A percentile compares a stretch with the other conserved stretches of the same genome.
These are phyloP conservation scores for Poecilus cupreus DNA, from an alignment of 2,888 invertebrate species.

Conservation along the genomic window DNA sequence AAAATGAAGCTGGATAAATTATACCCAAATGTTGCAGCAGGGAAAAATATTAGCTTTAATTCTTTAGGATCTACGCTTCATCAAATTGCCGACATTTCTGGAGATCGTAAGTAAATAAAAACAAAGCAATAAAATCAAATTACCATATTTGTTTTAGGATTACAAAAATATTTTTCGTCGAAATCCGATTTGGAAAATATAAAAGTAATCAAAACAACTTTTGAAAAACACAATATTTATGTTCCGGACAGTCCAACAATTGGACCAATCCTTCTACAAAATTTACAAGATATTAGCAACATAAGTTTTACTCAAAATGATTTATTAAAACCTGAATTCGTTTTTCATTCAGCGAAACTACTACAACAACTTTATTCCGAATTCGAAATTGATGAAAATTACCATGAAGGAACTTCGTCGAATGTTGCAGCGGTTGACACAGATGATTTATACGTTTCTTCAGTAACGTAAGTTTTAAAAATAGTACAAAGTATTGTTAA, in stretches of 20 bases:
- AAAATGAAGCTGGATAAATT: slow-evolving; percentile 70
- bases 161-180: slow-evolving; percentile 68
- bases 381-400: slow-evolving; percentile 66
- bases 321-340: slow-evolving; percentile 65
- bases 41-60: slow-evolving; percentile 72
- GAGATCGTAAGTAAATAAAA: slow-evolving; percentile 66
- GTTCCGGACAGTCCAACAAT: slow-evolving; percentile 68
- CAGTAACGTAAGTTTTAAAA: slow-evolving; percentile 77
- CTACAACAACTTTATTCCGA: slow-evolving; percentile 67
- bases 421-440: slow-evolving; percentile 81
- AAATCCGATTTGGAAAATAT: slow-evolving; percentile 65
- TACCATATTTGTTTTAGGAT: too few species aligned
- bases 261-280: slow-evolving; percentile 67
- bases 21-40: slow-evolving; percentile 72
- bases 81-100: slow-evolving; percentile 73
- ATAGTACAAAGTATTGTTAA: background rate
- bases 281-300: slow-evolving; percentile 67
- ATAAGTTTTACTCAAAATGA: slow-evolving; percentile 66
- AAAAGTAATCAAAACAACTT: slow-evolving; percentile 66
- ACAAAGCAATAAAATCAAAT: background rate
- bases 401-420: slow-evolving; percentile 73
- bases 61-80: slow-evolving; percentile 76
- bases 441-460: slow-evolving; percentile 80
- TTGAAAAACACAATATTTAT: slow-evolving; percentile 69
- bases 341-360: slow-evolving; percentile 67